A percentile compares a stretch with the other conserved stretches of the same genome.
Evolutionary conservation across 2,113 vertebrate genomes (phyloP).

Genomic region (Neopipo cinnamomea): DNA sequence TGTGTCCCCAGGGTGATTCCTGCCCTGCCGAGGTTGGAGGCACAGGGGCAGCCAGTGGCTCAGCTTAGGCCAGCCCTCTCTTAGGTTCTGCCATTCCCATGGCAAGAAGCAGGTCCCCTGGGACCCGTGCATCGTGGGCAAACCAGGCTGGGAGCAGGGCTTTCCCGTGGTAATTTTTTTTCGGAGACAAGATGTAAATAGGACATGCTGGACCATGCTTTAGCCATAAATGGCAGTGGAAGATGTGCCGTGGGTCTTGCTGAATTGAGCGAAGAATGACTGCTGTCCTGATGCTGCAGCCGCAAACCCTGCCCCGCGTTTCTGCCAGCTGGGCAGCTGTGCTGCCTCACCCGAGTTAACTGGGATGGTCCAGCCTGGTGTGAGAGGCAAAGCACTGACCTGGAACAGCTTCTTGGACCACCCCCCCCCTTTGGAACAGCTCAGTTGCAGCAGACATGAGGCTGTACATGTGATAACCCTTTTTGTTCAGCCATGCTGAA

Average conservation of each 20-base stretch:
- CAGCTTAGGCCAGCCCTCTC: neutral
- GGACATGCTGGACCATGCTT: neutral
- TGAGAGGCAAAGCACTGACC: neutral
- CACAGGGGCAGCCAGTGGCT: accelerated
- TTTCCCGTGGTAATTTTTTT: accelerated
- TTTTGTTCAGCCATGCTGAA: constrained; percentile 16
- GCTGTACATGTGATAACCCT: constrained; percentile 10
- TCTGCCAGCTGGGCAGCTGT: neutral
- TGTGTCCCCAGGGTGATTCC: accelerated
- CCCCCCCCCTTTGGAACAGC: neutral
- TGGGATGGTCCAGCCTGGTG: neutral
- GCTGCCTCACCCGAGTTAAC: neutral
- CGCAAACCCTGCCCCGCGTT: neutral
- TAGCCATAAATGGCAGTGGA: neutral
- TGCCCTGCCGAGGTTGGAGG: accelerated
- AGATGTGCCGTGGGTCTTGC: neutral
- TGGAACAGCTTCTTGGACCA: neutral
- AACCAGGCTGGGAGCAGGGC: neutral
- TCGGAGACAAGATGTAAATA: neutral
- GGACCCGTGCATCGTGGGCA: accelerated
- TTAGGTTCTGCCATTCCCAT: neutral
- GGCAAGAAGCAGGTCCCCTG: neutral
- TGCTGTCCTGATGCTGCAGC: neutral
- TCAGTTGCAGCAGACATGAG: neutral
- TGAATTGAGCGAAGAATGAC: neutral